Evolutionary conservation across 2,888 invertebrate genomes (phyloP), one percentile per base, ranked within the genome.

Genomic region (Ceriagrion tenellum): DNA sequence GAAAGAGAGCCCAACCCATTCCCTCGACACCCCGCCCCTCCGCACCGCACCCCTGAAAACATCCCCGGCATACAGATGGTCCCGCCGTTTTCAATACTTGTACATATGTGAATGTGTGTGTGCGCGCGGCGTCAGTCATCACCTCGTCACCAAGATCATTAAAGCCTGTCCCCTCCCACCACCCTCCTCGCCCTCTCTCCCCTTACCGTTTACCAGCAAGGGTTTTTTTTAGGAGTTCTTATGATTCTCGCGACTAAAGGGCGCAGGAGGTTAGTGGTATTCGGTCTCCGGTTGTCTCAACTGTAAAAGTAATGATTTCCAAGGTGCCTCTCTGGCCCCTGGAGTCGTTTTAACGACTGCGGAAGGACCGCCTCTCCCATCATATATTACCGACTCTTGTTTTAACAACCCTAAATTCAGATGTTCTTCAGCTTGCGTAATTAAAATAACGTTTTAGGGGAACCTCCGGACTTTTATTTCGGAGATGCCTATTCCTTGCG

Each of bases 61-160:
- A 81, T 81, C 81, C 18, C 35, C 81, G 35, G 55, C 89, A 47
- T 69, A 26, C 93, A 93, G 93, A 93, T 93, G 93, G 40, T n/a
- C 69, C 93, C 40, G n/a, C 26, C 69, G 40, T 35, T 74, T 74
- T 35, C 93, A 69, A 93, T 93, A 81, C 10, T 35, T 18, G 16
- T 81, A 81, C 2, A 69, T n/a, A 69, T 69, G 20, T 69, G n/a
- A n/a, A 69, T 69, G 69, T 69, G 26, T 69, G 26, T n/a, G 0
- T n/a, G 26, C 30, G 89, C 47, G 55, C n/a, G 47, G 93, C 55
- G 63, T 69, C 93, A 69, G 35, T 93, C 93, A 69, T 93, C 93
- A 69, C 74, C 93, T 63, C 93, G 74, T 93, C 93, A 69, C 63
- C 93, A 47, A 63, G 93, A 69, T 26, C 93, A 93, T 93, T 93